These are phyloP conservation scores for Trissolcus brochymenae DNA, from an alignment of 2,888 invertebrate species.

Conservation along the genomic window DNA sequence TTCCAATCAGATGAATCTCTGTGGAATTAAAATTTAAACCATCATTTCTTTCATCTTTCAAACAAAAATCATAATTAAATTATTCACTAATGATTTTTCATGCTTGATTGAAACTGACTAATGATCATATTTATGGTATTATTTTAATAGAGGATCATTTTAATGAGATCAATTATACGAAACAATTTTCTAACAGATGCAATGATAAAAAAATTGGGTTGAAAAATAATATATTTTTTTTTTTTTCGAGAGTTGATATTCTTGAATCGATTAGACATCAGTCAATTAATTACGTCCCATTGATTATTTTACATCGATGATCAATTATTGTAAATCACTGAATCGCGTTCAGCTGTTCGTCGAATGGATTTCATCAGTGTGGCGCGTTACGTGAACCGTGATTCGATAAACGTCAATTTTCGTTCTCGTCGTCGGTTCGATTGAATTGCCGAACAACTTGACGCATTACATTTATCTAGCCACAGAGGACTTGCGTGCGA, in stretches of 20 bases:
- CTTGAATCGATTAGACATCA: background rate
- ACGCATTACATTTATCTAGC: slow-evolving; percentile 51
- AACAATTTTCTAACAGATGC: too few species aligned
- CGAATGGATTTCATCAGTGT: slow-evolving; percentile 46
- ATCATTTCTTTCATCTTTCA: too few species aligned
- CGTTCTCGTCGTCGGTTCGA: slow-evolving; percentile 46
- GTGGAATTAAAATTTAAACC: too few species aligned
- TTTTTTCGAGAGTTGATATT: background rate
- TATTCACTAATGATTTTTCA: too few species aligned
- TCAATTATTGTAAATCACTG: slow-evolving; percentile 34
- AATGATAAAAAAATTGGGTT: too few species aligned
- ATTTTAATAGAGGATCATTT: too few species aligned
- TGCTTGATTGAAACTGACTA: too few species aligned
- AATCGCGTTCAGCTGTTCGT: slow-evolving; percentile 31
- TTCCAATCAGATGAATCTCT: too few species aligned
- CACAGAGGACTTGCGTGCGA: slow-evolving; percentile 31
- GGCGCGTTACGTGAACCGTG: slow-evolving; percentile 41
- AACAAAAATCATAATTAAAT: too few species aligned
- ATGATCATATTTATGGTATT: too few species aligned
- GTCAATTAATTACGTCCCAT: slow-evolving; percentile 9
- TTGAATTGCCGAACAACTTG: slow-evolving; percentile 48
- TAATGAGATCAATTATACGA: too few species aligned
- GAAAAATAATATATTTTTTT: too few species aligned
- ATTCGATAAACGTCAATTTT: slow-evolving; percentile 56
- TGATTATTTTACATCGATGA: slow-evolving; percentile 10